phyloP scores from a whole-genome alignment of 2,888 invertebrate species.

The Drosophila kanekoi region DNA sequence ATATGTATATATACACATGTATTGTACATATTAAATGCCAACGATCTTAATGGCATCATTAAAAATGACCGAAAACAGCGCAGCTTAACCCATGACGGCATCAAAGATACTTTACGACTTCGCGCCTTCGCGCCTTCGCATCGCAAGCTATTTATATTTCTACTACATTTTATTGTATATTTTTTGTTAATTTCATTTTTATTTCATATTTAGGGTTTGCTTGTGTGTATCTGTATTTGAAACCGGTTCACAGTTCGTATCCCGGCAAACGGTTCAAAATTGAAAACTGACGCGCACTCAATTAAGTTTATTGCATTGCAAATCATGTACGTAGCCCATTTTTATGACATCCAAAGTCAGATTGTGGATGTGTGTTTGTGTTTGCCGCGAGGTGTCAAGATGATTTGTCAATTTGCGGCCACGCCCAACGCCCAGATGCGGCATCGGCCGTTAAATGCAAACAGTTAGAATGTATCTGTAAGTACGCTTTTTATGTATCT shows the following conservation, averaged over 20 bases:
- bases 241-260: conserved; percentile 55
- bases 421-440: conserved; percentile 28
- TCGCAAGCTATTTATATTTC: conserved; percentile 25
- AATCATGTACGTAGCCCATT: conserved; percentile 78
- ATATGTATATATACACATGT: not conserved
- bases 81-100: conserved; percentile 67
- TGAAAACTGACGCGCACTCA: conserved; percentile 79
- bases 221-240: conserved; percentile 22
- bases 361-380: conserved; percentile 13
- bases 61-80: conserved; percentile 52
- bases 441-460: conserved; percentile 44
- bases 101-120: conserved; percentile 68
- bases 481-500: conserved; percentile 19
- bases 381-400: conserved; percentile 67
- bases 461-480: conserved; percentile 62
- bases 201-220: conserved; percentile 13
- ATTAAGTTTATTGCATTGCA: conserved; percentile 81
- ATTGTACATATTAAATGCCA: conserved; percentile 26
- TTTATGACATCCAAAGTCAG: conserved; percentile 66
- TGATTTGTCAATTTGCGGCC: conserved; percentile 68
- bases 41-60: conserved; percentile 67
- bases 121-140: conserved; percentile 72
- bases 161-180: conserved; percentile 18
- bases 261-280: conserved; percentile 68
- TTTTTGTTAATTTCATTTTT: conserved; percentile 17